Conservation (phyloP, 2,113 vertebrate genomes). For the Cichladusa arquata region DNA sequence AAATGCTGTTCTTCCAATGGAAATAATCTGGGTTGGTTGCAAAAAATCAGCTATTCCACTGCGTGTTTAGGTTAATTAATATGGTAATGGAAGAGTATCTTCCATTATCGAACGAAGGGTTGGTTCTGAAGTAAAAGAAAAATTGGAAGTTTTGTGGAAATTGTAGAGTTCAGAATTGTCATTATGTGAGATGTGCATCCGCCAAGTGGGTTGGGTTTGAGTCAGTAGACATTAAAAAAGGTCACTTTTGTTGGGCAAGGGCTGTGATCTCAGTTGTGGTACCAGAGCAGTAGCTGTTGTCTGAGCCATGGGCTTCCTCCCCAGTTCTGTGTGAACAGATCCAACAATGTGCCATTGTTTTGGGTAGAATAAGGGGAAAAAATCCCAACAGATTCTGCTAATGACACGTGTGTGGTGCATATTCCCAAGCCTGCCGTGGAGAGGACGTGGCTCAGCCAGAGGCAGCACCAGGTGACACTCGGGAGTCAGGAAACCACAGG, state of each 20-base stretch:
- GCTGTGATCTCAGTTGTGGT: not conserved
- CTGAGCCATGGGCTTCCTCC: not conserved
- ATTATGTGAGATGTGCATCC: not conserved
- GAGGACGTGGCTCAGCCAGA: not conserved
- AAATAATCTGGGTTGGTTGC: not conserved
- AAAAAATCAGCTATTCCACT: not conserved
- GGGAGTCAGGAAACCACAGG: rapidly evolving
- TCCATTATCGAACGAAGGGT: not conserved
- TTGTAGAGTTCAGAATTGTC: not conserved
- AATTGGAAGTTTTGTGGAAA: not conserved
- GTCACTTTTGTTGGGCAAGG: rapidly evolving
- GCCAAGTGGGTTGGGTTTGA: not conserved
- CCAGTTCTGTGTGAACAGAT: not conserved
- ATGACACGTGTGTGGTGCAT: rapidly evolving
- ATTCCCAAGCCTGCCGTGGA: not conserved
- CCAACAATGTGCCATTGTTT: not conserved
- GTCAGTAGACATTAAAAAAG: not conserved
- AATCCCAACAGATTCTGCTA: not conserved
- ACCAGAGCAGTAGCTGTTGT: not conserved
- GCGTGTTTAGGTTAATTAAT: not conserved
- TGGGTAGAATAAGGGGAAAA: not conserved
- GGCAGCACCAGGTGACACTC: not conserved
- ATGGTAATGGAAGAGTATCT: not conserved
- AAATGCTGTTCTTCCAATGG: not conserved
- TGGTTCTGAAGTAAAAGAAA: not conserved